These are phyloP conservation scores for Poecilia gillii DNA, from an alignment of 2,797 vertebrate species.

Conservation along the genomic window DNA sequence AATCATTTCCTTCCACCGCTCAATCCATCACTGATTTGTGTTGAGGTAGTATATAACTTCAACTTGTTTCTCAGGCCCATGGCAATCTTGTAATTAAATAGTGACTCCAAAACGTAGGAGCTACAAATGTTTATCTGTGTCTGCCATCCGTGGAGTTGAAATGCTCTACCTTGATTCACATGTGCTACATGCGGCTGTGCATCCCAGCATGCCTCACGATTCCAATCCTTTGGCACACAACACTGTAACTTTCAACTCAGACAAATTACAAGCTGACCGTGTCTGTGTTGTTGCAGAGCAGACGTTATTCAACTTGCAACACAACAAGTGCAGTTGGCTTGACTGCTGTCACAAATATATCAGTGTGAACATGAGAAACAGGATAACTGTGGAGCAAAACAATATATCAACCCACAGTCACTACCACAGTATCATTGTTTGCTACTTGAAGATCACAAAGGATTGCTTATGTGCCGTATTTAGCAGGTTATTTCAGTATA, in stretches of 20 bases:
- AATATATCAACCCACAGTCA: constrained; percentile 20
- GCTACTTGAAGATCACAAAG: background rate
- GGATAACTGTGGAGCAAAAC: constrained; percentile 20
- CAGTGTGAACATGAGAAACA: constrained; percentile 23
- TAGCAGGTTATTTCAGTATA: background rate
- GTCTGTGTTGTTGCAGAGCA: constrained; percentile 27
- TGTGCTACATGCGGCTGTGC: constrained; percentile 53
- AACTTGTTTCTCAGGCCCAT: background rate
- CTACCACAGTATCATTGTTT: background rate
- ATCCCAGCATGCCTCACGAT: constrained; percentile 53
- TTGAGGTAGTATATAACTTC: background rate
- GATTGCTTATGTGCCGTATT: background rate
- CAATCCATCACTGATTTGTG: background rate
- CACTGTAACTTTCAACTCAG: constrained; percentile 58
- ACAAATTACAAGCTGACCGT: constrained; percentile 57
- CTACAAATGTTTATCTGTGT: constrained; percentile 28
- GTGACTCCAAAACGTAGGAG: constrained; percentile 18
- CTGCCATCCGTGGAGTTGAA: constrained; percentile 27
- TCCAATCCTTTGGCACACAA: constrained; percentile 60
- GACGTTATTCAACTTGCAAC: constrained; percentile 17
- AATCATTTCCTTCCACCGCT: background rate
- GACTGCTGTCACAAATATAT: constrained; percentile 15
- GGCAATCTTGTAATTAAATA: background rate
- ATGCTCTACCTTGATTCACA: constrained; percentile 47
- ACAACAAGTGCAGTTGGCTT: constrained; percentile 32